Evolutionary conservation across 2,888 invertebrate genomes (phyloP).

Genomic region (Acanthosepion esculentum): DNA sequence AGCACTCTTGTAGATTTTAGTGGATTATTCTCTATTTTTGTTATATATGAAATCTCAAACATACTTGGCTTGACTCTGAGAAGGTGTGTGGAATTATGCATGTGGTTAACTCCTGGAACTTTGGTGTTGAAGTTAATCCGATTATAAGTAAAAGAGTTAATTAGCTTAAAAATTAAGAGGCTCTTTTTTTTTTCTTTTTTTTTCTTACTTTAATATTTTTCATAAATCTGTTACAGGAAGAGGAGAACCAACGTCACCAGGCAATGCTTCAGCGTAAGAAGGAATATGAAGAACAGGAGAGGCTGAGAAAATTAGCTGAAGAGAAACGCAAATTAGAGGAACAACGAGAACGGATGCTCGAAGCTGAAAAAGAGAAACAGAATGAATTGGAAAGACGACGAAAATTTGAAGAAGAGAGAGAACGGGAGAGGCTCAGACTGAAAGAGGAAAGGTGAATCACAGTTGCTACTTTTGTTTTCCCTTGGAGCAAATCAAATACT

Average conservation of each 20-base stretch:
- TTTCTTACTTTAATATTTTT: too few relatives aligned
- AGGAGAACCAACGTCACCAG: constrained; percentile 57
- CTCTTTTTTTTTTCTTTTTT: too few relatives aligned
- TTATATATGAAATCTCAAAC: too few relatives aligned
- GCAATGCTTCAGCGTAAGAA: constrained; percentile 60
- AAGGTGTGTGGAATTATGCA: too few relatives aligned
- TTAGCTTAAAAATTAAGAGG: background rate
- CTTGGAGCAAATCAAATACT: too few relatives aligned
- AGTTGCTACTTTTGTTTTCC: background rate
- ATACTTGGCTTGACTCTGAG: too few relatives aligned
- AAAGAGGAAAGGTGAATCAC: constrained; percentile 58
- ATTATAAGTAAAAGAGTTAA: too few relatives aligned
- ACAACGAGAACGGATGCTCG: constrained; percentile 56
- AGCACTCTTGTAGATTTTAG: too few relatives aligned
- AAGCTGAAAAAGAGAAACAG: constrained; percentile 56
- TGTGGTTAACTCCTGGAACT: too few relatives aligned
- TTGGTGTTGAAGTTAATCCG: too few relatives aligned
- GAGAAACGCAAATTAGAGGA: constrained; percentile 57
- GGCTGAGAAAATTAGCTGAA: constrained; percentile 58
- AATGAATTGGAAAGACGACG: constrained; percentile 42
- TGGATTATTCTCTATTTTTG: too few relatives aligned
- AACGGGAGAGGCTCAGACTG: constrained; percentile 56
- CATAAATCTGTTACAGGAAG: constrained; percentile 54
- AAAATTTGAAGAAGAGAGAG: constrained; percentile 59
- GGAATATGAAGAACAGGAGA: constrained; percentile 62